Conservation (phyloP, 2,797 vertebrate species). For the Enteromius fasciolatus region DNA sequence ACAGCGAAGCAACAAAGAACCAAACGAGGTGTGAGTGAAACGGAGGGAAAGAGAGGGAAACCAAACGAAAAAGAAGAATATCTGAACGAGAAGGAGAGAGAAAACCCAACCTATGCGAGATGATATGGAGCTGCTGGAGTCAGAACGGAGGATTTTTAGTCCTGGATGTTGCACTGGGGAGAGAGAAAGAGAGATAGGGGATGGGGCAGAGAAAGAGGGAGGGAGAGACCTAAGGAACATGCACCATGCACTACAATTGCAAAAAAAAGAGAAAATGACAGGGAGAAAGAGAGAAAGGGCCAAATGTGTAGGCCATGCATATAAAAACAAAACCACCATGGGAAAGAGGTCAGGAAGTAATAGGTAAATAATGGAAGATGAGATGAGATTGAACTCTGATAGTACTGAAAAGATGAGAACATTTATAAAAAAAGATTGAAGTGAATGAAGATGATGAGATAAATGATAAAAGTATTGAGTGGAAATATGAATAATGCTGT, state of each 20-base stretch:
- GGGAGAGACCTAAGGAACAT: slow-evolving; percentile 79
- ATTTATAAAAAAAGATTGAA: slow-evolving; percentile 47
- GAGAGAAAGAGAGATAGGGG: slow-evolving; percentile 71
- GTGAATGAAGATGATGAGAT: slow-evolving; percentile 35
- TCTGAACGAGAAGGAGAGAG: slow-evolving; percentile 69
- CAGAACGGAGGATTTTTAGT: slow-evolving; percentile 94
- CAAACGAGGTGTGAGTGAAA: slow-evolving; percentile 47
- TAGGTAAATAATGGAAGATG: slow-evolving; percentile 51
- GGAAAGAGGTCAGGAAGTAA: slow-evolving; percentile 43
- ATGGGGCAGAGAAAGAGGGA: slow-evolving; percentile 65
- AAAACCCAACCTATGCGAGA: slow-evolving; percentile 93
- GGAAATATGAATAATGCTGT: slow-evolving; percentile 22
- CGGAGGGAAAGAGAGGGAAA: slow-evolving; percentile 33
- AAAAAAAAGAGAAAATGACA: slow-evolving; percentile 34
- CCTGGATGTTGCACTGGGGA: slow-evolving; percentile 93
- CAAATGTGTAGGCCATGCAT: slow-evolving; percentile 50
- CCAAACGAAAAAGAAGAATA: slow-evolving; percentile 20
- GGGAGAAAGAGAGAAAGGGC: slow-evolving; percentile 47
- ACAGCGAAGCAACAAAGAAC: slow-evolving; percentile 62
- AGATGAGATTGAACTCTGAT: slow-evolving; percentile 30
- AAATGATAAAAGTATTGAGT: slow-evolving; percentile 19
- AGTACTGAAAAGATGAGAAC: slow-evolving; percentile 32
- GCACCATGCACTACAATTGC: slow-evolving; percentile 78
- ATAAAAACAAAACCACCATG: slow-evolving; percentile 46
- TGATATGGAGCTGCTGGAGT: slow-evolving; percentile 95